Base-by-base conservation (phyloP, 2,888 invertebrate genomes). In the Bimastos eiseni region DNA sequence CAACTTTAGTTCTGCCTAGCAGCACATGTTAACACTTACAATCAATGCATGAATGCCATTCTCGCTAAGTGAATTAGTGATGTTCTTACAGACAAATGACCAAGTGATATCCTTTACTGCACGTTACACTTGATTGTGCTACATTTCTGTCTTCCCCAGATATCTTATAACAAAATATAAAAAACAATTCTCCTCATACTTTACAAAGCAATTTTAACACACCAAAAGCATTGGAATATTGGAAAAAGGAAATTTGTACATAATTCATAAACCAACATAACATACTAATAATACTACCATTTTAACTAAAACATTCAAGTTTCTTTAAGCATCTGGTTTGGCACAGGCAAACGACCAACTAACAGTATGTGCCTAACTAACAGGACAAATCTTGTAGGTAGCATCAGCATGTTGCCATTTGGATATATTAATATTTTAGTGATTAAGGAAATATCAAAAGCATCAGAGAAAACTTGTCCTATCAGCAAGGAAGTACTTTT, bases 361-460 rank as follows among this genome's bases (percentile, higher is more conserved):
- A 70, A n/a, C n/a, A n/a, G n/a, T n/a, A n/a, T n/a, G n/a, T n/a
- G n/a, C n/a, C 70, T 8, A 70, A 70, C 70, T 70, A 70, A 8
- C 70, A 70, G n/a, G 30, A 11, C n/a, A 70, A n/a, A 55, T 55
- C 30, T 55, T 6, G 70, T 70, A n/a, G 2, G 70, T n/a, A 70
- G 70, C 70, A 70, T n/a, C n/a, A n/a, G 70, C 70, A 70, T 30
- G 70, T 70, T 70, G 70, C 30, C n/a, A n/a, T 70, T 70, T 70
- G 70, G n/a, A 70, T 11, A 70, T 24, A 17, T 24, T 49, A 70
- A 70, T 17, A n/a, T 70, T 17, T 17, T 70, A 70, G n/a, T 70
- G 70, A 70, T 70, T n/a, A 30, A 70, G n/a, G 70, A 70, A 70
- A 70, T n/a, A 70, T 70, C 70, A 70, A 70, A 70, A 70, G 70